These are phyloP conservation scores for Galendromus occidentalis DNA, from an alignment of 1,140 invertebrate genomes.

Conservation along the genomic window DNA sequence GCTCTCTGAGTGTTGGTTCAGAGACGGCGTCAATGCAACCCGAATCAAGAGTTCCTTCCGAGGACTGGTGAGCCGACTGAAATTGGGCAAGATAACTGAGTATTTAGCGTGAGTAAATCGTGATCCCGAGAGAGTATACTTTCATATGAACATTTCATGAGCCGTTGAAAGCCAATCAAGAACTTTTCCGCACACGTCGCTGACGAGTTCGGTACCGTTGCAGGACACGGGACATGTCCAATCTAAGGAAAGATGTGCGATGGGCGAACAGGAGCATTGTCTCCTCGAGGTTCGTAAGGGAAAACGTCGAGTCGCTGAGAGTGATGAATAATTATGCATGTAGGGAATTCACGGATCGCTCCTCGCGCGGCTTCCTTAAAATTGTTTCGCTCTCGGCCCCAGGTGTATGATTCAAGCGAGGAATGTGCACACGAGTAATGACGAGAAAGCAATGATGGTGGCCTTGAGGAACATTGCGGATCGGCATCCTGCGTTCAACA, in stretches of 20 bases:
- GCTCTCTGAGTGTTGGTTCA: slow-evolving; percentile 76
- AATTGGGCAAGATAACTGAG: not conserved
- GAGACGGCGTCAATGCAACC: slow-evolving; percentile 27
- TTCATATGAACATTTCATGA: too few relatives aligned
- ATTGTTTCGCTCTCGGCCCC: slow-evolving; percentile 27
- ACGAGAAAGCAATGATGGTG: slow-evolving; percentile 73
- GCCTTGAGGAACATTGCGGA: slow-evolving; percentile 52
- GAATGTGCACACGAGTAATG: slow-evolving; percentile 67
- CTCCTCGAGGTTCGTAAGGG: slow-evolving; percentile 12
- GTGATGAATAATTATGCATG: too few relatives aligned
- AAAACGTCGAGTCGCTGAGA: too few relatives aligned
- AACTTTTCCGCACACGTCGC: not conserved
- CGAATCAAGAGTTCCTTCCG: not conserved
- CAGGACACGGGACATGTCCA: not conserved
- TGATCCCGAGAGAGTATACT: too few relatives aligned
- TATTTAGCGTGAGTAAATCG: not conserved
- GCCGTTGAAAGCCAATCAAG: too few relatives aligned
- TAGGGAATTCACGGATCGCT: not conserved
- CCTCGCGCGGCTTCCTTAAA: not conserved
- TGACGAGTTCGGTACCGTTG: not conserved
- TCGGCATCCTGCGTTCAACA: slow-evolving; percentile 48
- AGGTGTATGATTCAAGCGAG: slow-evolving; percentile 70
- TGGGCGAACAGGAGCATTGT: not conserved
- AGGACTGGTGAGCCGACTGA: not conserved
- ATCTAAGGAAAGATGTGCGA: not conserved